Evolutionary conservation across 2,113 vertebrate genomes (phyloP).

Genomic region (Neomonachus schauinslandi): DNA sequence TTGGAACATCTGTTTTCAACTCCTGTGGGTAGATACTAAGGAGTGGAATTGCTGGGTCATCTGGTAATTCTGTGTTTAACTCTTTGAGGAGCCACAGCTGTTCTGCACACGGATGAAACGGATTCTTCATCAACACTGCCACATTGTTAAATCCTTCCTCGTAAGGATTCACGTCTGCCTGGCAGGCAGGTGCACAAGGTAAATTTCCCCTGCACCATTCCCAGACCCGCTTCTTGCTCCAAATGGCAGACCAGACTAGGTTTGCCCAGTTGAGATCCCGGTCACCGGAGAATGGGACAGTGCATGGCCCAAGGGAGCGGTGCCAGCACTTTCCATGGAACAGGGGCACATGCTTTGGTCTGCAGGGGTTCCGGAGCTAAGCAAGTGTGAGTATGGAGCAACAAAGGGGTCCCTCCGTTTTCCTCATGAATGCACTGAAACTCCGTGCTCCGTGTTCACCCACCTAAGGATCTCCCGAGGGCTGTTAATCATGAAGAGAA

Average conservation of each 20-base stretch:
- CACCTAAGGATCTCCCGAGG: not conserved
- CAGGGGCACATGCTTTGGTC: not conserved
- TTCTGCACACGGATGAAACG: not conserved
- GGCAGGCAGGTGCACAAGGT: no score
- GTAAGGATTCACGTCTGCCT: not conserved
- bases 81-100: not conserved
- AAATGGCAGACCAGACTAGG: not conserved
- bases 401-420: not conserved
- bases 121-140: not conserved
- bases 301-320: rapidly evolving
- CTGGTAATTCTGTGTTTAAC: not conserved
- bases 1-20: not conserved
- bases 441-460: not conserved
- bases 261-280: not conserved
- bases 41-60: not conserved
- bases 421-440: not conserved
- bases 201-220: not conserved
- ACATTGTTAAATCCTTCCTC: not conserved
- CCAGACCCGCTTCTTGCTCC: not conserved
- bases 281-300: not conserved
- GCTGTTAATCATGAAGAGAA: not conserved
- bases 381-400: not conserved
- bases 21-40: not conserved
- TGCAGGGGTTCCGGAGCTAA: not conserved
- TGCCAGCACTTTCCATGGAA: not conserved